A percentile compares a stretch with the other conserved stretches of the same genome.
phyloP scores from a whole-genome alignment of 2,113 vertebrate species.

The Perccottus glenii region DNA sequence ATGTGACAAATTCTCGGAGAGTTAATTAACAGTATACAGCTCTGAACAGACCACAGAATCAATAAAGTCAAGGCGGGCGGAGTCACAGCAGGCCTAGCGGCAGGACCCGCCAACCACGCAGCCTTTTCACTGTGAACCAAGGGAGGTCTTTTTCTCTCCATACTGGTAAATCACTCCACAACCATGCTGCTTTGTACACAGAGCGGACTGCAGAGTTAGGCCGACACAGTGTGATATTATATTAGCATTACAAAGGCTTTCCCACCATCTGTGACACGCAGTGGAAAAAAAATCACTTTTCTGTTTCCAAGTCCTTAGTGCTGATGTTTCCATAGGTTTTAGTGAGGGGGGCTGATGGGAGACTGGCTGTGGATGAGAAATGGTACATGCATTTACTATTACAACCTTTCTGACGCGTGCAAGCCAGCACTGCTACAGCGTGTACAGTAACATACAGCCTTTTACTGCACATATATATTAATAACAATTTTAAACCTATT shows the following conservation, averaged over 20 bases:
- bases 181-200: conserved; percentile 72
- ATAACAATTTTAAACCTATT: conserved; percentile 5
- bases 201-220: conserved; percentile 68
- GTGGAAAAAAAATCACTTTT: conserved; percentile 67
- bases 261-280: conserved; percentile 80
- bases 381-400: conserved; percentile 44
- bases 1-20: conserved; percentile 56
- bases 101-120: conserved; percentile 64
- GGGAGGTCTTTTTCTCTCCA: conserved; percentile 77
- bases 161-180: conserved; percentile 79
- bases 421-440: conserved; percentile 41
- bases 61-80: conserved; percentile 70
- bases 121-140: conserved; percentile 74
- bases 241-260: conserved; percentile 85
- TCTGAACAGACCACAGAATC: conserved; percentile 60
- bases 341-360: conserved; percentile 53
- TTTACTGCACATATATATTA: not conserved
- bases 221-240: conserved; percentile 82
- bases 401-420: conserved; percentile 32
- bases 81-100: conserved; percentile 62
- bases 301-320: conserved; percentile 64
- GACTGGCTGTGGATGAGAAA: conserved; percentile 55
- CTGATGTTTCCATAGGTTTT: conserved; percentile 78
- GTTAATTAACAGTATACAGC: conserved; percentile 74
- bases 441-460: not conserved